Evolutionary conservation across 1,140 invertebrate genomes (phyloP).

Genomic region (Gryon sp.): DNA sequence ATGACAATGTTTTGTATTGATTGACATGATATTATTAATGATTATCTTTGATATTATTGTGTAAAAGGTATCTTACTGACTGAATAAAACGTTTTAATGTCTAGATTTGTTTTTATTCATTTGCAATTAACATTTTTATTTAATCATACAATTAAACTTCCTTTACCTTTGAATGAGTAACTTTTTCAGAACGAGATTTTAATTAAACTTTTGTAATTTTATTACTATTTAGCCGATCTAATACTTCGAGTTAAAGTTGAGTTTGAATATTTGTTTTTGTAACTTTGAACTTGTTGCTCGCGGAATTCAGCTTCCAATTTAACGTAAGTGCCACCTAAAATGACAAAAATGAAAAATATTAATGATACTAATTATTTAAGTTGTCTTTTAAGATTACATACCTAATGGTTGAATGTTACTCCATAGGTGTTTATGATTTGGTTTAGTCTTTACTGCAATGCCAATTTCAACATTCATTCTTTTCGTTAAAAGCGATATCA

Average conservation of each 20-base stretch:
- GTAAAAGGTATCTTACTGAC: slow-evolving; percentile 80
- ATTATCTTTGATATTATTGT: slow-evolving; percentile 71
- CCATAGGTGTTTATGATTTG: slow-evolving; percentile 59
- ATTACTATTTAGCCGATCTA: slow-evolving; percentile 58
- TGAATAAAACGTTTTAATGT: slow-evolving; percentile 80
- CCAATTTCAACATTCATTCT: slow-evolving; percentile 72
- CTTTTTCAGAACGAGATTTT: too few relatives aligned
- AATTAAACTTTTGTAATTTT: too few relatives aligned
- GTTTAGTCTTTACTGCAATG: slow-evolving; percentile 61
- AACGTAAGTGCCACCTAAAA: slow-evolving; percentile 84
- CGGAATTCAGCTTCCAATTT: slow-evolving; percentile 86
- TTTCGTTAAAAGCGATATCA: slow-evolving; percentile 82
- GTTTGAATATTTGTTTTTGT: slow-evolving; percentile 69
- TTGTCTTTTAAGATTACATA: slow-evolving; percentile 45
- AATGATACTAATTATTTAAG: background rate
- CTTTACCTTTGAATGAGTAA: too few relatives aligned
- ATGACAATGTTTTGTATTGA: slow-evolving; percentile 63
- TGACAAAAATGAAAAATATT: slow-evolving; percentile 14
- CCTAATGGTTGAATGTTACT: slow-evolving; percentile 71
- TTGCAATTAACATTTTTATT: slow-evolving; percentile 11
- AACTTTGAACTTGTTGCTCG: slow-evolving; percentile 77
- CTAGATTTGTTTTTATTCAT: slow-evolving; percentile 27
- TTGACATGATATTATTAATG: slow-evolving; percentile 58
- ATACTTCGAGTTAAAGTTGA: slow-evolving; percentile 39
- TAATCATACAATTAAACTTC: too few relatives aligned